Percentiles rank a stretch among this genome's conserved stretches.
phyloP scores from a whole-genome alignment of 2,888 invertebrate species.

The Acrobasis suavella region DNA sequence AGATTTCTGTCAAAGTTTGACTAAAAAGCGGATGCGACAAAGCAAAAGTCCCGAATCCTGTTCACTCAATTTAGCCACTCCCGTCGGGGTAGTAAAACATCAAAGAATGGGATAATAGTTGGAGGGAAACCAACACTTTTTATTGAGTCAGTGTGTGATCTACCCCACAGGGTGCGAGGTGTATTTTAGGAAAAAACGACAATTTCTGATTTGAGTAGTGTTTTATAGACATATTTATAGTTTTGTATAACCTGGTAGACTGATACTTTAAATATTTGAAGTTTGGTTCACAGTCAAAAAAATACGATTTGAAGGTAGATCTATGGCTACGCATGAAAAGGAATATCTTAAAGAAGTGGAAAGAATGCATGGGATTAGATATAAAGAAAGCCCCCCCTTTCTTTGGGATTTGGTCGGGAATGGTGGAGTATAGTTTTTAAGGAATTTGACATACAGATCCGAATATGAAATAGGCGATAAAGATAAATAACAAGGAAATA shows the following conservation, averaged over 20 bases:
- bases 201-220: not conserved
- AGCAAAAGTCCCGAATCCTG: constrained; percentile 34
- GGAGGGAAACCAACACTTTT: constrained; percentile 58
- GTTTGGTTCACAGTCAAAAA: no score
- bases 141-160: constrained; percentile 61
- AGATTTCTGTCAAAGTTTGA: constrained; percentile 13
- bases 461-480: no score
- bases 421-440: no score
- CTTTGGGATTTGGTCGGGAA: no score
- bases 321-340: no score
- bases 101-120: constrained; percentile 57
- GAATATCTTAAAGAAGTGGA: no score
- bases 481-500: not conserved
- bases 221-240: not conserved
- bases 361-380: no score
- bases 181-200: constrained; percentile 12
- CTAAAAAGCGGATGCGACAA: constrained; percentile 32
- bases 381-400: no score
- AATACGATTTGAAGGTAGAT: no score
- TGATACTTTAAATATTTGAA: no score
- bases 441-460: no score
- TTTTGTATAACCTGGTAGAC: not conserved
- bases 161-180: constrained; percentile 43
- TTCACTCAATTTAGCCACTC: constrained; percentile 45
- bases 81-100: constrained; percentile 61